Percentiles rank a stretch among this genome's conserved stretches.
Conservation (phyloP, 2,113 vertebrate genomes). For the Thamnophis sirtalis region DNA sequence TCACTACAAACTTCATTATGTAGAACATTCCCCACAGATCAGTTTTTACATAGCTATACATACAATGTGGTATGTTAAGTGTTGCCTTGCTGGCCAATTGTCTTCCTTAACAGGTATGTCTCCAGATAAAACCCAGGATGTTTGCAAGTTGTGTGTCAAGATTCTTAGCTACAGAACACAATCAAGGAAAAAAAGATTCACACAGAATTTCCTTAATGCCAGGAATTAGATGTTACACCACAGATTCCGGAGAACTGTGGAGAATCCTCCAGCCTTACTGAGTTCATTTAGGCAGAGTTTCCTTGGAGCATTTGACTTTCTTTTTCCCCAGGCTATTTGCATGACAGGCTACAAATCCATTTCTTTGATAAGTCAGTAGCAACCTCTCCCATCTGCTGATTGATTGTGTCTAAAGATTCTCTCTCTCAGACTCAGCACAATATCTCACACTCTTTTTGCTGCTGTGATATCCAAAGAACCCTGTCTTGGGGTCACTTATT, state of each 20-base stretch:
- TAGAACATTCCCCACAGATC: background rate
- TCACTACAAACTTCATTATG: background rate
- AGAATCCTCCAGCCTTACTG: background rate
- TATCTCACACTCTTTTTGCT: background rate
- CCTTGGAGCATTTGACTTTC: background rate
- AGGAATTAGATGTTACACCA: background rate
- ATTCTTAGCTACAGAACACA: background rate
- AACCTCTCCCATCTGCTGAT: background rate
- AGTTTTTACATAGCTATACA: background rate
- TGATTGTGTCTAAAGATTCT: background rate
- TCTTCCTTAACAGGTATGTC: background rate
- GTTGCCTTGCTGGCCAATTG: background rate
- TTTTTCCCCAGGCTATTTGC: background rate
- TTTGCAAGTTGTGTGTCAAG: background rate
- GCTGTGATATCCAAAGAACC: background rate
- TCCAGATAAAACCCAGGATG: background rate
- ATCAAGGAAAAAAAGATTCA: background rate
- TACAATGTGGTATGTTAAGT: background rate
- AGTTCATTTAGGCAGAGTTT: background rate
- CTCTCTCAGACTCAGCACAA: background rate
- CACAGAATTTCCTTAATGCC: background rate
- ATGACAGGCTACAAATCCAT: background rate
- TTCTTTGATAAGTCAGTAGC: background rate
- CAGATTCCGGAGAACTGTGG: background rate
- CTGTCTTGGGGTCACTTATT: background rate